Conservation (phyloP, 2,113 vertebrate species). For the Gyps fulvus region DNA sequence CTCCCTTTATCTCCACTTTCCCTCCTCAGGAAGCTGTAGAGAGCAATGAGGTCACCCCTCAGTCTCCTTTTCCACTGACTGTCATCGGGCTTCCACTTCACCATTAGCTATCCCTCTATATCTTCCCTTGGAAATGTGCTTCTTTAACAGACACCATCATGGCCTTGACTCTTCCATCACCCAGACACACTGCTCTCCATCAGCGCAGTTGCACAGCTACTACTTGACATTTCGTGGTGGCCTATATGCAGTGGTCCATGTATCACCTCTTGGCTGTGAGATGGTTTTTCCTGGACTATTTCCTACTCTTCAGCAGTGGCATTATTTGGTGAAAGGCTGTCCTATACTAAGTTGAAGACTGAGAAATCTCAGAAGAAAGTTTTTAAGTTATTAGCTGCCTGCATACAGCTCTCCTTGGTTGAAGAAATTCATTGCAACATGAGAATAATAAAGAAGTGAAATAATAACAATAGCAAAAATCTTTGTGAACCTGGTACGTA, state of each 20-base stretch:
- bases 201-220: not conserved
- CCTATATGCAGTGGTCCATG: accelerated
- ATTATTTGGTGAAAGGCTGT: not conserved
- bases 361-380: not conserved
- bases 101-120: not conserved
- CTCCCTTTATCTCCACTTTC: not conserved
- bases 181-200: not conserved
- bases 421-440: not conserved
- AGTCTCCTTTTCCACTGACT: not conserved
- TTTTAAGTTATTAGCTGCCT: not conserved
- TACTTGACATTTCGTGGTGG: not conserved
- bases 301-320: not conserved
- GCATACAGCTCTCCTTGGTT: not conserved
- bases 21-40: not conserved
- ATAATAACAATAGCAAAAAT: not conserved
- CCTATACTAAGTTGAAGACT: not conserved
- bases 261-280: not conserved
- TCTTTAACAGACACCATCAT: not conserved
- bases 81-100: not conserved
- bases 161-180: not conserved
- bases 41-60: not conserved
- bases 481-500: not conserved
- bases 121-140: not conserved
- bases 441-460: not conserved
- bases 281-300: not conserved